phyloP scores from a whole-genome alignment of 1,140 invertebrate species.

The Drosophila oshimai region DNA sequence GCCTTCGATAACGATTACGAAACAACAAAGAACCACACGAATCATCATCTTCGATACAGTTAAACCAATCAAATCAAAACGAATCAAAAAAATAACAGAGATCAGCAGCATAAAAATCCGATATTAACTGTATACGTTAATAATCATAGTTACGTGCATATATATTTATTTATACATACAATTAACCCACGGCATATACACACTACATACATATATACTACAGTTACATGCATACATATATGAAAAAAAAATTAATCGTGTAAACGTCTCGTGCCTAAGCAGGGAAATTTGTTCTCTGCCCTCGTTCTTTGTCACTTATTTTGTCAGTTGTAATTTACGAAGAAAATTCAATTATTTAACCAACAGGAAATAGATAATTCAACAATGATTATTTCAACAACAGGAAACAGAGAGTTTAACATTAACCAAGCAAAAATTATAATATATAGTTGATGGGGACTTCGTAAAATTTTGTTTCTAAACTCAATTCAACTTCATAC shows the following conservation, averaged over 20 bases:
- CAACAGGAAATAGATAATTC: background rate
- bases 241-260: background rate
- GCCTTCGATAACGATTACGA: conserved; percentile 61
- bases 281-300: background rate
- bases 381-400: background rate
- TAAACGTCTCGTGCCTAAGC: conserved; percentile 8
- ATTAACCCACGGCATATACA: conserved; percentile 46
- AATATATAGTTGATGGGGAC: background rate
- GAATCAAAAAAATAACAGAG: conserved; percentile 13
- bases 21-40: conserved; percentile 48
- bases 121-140: conserved; percentile 54
- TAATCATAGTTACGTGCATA: conserved; percentile 34
- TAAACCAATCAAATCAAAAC: conserved; percentile 18
- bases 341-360: background rate
- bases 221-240: conserved; percentile 19
- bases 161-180: conserved; percentile 45
- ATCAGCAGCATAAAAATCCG: background rate
- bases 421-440: no score
- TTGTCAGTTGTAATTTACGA: background rate
- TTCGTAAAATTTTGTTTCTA: background rate
- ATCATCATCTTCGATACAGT: conserved; percentile 41
- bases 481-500: background rate
- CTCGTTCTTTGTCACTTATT: background rate
- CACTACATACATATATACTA: conserved; percentile 21
- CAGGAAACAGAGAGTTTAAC: background rate